These are phyloP conservation scores for Melieria omissa DNA, from an alignment of 2,888 invertebrate species.

Conservation along the genomic window DNA sequence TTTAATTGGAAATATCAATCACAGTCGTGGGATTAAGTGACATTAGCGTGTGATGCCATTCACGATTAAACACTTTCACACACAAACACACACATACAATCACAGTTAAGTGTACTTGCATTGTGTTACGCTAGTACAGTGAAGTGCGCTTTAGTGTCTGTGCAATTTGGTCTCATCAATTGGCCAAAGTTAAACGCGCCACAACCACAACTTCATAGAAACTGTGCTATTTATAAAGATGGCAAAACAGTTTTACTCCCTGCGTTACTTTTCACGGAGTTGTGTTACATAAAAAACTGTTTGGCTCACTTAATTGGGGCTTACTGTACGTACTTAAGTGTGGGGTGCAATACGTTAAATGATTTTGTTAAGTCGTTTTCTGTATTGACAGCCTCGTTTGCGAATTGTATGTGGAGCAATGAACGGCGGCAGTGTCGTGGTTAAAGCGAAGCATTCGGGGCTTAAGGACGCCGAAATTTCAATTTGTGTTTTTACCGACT, in stretches of 20 bases:
- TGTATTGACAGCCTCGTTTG: conserved; percentile 18
- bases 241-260: no score
- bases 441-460: background rate
- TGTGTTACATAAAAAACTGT: background rate
- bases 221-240: no score
- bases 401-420: background rate
- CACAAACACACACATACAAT: conserved; percentile 1
- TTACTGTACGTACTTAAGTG: background rate
- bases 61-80: conserved; percentile 7
- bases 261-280: no score
- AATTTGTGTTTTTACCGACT: no score
- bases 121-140: no score
- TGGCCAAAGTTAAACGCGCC: no score
- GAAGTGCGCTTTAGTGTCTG: no score
- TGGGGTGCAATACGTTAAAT: conserved; percentile 11
- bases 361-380: conserved; percentile 38
- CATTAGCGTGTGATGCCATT: conserved; percentile 41
- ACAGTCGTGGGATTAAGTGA: conserved; percentile 46
- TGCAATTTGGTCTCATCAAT: no score
- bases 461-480: background rate
- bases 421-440: background rate
- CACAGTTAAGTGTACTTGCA: background rate
- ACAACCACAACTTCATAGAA: no score
- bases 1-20: conserved; percentile 50
- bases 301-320: background rate